A percentile compares a stretch with the other conserved stretches of the same genome.
phyloP scores from a whole-genome alignment of 30 jellyfish, hydroid and myxozoan species.

The Hydra vulgaris region DNA sequence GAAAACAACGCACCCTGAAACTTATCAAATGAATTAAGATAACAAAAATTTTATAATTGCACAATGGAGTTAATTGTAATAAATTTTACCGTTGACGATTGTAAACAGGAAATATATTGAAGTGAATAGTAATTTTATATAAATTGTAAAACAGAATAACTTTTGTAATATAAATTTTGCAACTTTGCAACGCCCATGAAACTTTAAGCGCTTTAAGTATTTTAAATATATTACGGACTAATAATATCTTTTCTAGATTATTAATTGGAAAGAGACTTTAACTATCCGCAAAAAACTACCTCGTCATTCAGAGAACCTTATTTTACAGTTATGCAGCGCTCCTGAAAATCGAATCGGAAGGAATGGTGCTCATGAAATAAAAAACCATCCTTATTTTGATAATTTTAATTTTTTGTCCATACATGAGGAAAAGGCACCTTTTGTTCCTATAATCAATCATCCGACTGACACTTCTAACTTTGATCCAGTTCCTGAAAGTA shows the following conservation, averaged over 20 bases:
- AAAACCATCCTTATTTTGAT: constrained; percentile 74
- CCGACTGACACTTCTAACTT: constrained; percentile 96
- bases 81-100: no score
- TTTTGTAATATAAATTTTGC: no score
- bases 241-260: constrained; percentile 41
- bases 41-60: no score
- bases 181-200: no score
- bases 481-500: constrained; percentile 96
- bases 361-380: constrained; percentile 82
- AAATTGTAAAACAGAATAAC: no score
- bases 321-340: constrained; percentile 48
- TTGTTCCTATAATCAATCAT: constrained; percentile 62
- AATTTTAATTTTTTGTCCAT: constrained; percentile 59
- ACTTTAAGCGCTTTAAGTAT: background rate
- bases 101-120: no score
- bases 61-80: no score
- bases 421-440: constrained; percentile 82
- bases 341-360: constrained; percentile 86
- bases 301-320: constrained; percentile 58
- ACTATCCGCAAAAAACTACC: constrained; percentile 52
- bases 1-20: no score
- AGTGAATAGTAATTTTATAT: no score
- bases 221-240: no score
- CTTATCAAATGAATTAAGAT: no score
- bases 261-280: constrained; percentile 68